Evolutionary conservation across 2,888 invertebrate species (phyloP).

Genomic region (Xestia rhomboidea): DNA sequence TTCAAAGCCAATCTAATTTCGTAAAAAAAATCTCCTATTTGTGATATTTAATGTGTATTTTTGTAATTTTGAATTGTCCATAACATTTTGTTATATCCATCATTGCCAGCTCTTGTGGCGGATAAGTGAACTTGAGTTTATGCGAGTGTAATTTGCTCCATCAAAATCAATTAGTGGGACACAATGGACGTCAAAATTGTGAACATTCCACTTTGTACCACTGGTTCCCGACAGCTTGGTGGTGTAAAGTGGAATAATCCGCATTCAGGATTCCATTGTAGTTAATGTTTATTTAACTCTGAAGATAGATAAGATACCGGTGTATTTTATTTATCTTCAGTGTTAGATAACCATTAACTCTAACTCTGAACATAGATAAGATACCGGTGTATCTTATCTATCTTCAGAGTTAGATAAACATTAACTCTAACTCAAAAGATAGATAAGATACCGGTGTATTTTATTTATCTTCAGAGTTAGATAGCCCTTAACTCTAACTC

Average conservation of each 20-base stretch:
- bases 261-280: not conserved
- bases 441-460: no score
- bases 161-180: not conserved
- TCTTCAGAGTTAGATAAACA: no score
- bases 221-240: not conserved
- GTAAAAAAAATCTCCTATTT: not conserved
- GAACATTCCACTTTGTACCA: not conserved
- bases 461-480: no score
- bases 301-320: no score
- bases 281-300: not conserved
- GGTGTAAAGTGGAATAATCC: not conserved
- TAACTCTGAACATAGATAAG: no score
- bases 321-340: no score
- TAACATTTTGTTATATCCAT: not conserved
- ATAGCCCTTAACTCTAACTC: no score
- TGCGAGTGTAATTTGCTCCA: not conserved
- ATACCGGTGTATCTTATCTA: no score
- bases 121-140: not conserved
- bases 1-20: not conserved
- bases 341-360: no score
- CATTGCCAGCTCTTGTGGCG: not conserved
- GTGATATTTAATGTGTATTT: not conserved
- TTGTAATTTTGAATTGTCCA: not conserved
- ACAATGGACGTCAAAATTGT: conserved; percentile 3
- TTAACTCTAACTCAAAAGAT: no score